phyloP scores from a whole-genome alignment of 1,140 invertebrate genomes.

The Drosophila oshimai region DNA sequence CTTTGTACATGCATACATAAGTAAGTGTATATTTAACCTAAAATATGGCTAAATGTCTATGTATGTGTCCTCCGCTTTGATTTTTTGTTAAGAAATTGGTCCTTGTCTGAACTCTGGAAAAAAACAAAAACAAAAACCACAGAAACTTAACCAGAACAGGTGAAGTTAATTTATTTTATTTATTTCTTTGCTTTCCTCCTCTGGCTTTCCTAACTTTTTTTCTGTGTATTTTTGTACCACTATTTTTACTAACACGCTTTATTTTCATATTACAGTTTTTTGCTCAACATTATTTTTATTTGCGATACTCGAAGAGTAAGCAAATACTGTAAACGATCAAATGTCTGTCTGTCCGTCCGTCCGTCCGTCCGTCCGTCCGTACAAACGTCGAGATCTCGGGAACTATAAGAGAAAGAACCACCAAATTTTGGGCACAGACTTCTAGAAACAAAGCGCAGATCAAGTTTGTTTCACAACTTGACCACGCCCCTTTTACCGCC shows the following conservation, averaged over 20 bases:
- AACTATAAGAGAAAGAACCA: too few relatives aligned
- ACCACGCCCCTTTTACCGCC: too few relatives aligned
- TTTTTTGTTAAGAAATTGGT: conserved; percentile 45
- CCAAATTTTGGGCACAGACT: too few relatives aligned
- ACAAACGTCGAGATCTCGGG: too few relatives aligned
- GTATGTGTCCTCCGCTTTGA: conserved; percentile 31
- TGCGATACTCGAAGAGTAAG: too few relatives aligned
- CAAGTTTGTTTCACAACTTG: too few relatives aligned
- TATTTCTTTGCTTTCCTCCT: conserved; percentile 1
- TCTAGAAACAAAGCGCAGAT: too few relatives aligned
- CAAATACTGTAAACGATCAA: too few relatives aligned
- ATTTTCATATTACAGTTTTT: conserved; percentile 6
- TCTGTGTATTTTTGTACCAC: not conserved
- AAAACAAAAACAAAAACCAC: conserved; percentile 5
- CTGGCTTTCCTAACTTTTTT: not conserved
- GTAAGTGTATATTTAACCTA: conserved; percentile 41
- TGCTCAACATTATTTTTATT: conserved; percentile 21
- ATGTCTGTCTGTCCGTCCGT: too few relatives aligned
- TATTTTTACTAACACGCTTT: conserved; percentile 1
- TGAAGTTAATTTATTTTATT: conserved; percentile 41
- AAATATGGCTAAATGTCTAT: conserved; percentile 39
- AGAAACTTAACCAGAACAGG: conserved; percentile 43
- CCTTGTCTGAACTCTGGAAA: conserved; percentile 7
- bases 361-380: too few relatives aligned
- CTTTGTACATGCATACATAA: conserved; percentile 38